phyloP scores from a whole-genome alignment of 2,888 invertebrate genomes.

The Elaeidobius kamerunicus region DNA sequence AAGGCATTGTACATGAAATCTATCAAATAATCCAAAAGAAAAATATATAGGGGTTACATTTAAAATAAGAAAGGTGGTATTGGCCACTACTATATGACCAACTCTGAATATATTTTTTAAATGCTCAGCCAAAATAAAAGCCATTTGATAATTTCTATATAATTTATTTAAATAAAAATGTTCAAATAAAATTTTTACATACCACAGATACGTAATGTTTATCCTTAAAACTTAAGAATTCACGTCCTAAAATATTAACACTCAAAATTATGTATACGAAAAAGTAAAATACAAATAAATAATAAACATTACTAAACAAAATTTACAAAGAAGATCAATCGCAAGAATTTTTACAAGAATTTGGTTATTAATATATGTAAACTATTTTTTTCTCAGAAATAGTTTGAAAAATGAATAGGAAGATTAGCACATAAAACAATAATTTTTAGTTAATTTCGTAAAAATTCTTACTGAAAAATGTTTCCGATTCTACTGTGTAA shows the following conservation, averaged over 20 bases:
- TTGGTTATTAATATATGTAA: no score
- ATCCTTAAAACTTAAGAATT: conserved; percentile 40
- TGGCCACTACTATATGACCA: no score
- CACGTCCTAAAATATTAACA: conserved; percentile 45
- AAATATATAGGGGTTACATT: no score
- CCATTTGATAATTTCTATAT: conserved; percentile 37
- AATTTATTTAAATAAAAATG: conserved; percentile 45
- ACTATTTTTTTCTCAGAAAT: no score
- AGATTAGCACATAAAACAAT: not conserved
- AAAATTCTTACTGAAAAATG: conserved; percentile 9
- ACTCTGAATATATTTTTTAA: not conserved
- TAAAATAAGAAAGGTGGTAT: no score
- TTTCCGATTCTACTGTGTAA: not conserved
- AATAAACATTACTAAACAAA: no score
- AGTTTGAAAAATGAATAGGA: not conserved
- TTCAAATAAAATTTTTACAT: conserved; percentile 35
- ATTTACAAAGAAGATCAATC: conserved; percentile 7
- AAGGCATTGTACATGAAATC: no score
- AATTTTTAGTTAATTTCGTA: not conserved
- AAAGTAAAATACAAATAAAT: conserved; percentile 14
- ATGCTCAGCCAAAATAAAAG: conserved; percentile 4
- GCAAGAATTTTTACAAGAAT: conserved; percentile 12
- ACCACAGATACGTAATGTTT: conserved; percentile 42
- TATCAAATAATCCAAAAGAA: no score
- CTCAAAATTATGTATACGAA: conserved; percentile 35